These are phyloP conservation scores for Macrosoma leucophasiata DNA, from an alignment of 2,888 invertebrate genomes.

Conservation along the genomic window DNA sequence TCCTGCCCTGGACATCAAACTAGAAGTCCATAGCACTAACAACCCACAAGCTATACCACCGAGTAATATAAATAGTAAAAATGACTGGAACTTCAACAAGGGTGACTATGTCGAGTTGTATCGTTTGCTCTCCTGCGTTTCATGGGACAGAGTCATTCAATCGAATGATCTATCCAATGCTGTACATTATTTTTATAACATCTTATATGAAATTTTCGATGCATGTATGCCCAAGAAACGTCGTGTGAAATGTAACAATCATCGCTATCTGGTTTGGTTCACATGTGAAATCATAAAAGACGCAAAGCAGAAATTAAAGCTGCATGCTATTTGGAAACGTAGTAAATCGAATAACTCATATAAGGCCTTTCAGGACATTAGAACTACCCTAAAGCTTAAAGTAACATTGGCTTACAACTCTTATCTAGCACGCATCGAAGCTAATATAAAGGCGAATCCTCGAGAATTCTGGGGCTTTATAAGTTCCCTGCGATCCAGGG, in stretches of 20 bases:
- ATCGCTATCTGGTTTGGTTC: conserved; percentile 10
- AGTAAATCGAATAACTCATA: neutral
- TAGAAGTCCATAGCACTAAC: neutral
- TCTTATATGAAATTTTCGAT: conserved; percentile 3
- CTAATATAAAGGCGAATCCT: too few relatives aligned
- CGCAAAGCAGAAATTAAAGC: neutral
- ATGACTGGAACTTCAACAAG: conserved; percentile 7
- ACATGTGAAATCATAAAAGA: conserved; percentile 3
- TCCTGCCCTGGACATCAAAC: neutral
- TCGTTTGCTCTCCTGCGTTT: neutral
- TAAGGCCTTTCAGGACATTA: too few relatives aligned
- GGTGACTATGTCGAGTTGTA: neutral
- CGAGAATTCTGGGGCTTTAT: too few relatives aligned
- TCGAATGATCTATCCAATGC: neutral
- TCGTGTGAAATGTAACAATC: neutral
- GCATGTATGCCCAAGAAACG: conserved; percentile 2
- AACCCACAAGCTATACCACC: neutral
- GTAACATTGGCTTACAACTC: too few relatives aligned
- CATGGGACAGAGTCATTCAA: neutral
- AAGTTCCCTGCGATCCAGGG: too few relatives aligned
- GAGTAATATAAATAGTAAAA: conserved; percentile 1
- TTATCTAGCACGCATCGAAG: too few relatives aligned
- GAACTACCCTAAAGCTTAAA: too few relatives aligned
- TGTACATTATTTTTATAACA: neutral
- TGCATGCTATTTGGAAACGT: neutral